Evolutionary conservation across 1,140 invertebrate species (phyloP).

Genomic region (Mycetomoellerius zeteki): DNA sequence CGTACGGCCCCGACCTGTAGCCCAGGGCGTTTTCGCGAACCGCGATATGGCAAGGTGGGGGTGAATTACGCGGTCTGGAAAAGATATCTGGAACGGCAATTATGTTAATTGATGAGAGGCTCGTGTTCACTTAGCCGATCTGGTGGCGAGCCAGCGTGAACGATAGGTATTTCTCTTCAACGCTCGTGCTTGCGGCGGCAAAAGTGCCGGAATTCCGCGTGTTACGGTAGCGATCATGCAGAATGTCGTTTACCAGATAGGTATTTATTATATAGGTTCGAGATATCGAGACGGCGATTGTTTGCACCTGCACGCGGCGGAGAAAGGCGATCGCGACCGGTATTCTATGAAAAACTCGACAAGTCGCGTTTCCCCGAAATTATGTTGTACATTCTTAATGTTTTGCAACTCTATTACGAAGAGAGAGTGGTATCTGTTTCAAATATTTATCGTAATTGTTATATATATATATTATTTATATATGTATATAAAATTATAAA

Average conservation of each 20-base stretch:
- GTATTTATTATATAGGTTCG: slow-evolving; percentile 33
- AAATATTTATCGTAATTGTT: not conserved
- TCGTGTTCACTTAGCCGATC: slow-evolving; percentile 5
- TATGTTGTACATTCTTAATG: not conserved
- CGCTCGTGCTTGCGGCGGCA: slow-evolving; percentile 27
- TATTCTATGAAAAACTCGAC: slow-evolving; percentile 10
- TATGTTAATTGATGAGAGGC: slow-evolving; percentile 55
- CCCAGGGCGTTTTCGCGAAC: slow-evolving; percentile 34
- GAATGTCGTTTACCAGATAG: slow-evolving; percentile 47
- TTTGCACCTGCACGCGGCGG: slow-evolving; percentile 29
- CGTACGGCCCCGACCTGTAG: not conserved
- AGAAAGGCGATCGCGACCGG: slow-evolving; percentile 36
- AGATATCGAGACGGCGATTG: slow-evolving; percentile 32
- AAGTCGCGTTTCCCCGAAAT: slow-evolving; percentile 19
- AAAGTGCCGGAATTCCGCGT: slow-evolving; percentile 56
- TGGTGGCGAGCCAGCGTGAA: not conserved
- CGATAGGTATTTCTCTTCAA: slow-evolving; percentile 26
- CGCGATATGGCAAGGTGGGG: not conserved
- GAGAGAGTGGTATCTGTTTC: not conserved
- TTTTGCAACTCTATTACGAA: not conserved
- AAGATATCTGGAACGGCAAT: slow-evolving; percentile 50
- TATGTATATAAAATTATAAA: too few species aligned
- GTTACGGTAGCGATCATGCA: slow-evolving; percentile 56
- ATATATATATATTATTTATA: too few species aligned
- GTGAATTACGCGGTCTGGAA: slow-evolving; percentile 33